phyloP scores from a whole-genome alignment of 2,113 vertebrate genomes.

The Petromus typicus region DNA sequence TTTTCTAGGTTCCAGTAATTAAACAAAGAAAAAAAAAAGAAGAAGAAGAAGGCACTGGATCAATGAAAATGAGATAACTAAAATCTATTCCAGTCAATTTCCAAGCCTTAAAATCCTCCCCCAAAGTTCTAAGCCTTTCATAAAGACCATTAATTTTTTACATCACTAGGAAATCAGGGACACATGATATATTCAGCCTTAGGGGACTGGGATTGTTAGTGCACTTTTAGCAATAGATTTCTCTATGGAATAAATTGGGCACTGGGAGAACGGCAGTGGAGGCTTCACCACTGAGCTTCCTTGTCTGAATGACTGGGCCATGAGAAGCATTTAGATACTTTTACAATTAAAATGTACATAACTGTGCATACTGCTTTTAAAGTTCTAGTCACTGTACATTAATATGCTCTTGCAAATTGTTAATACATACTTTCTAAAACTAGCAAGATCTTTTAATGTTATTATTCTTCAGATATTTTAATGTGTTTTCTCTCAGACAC shows the following conservation, averaged over 20 bases:
- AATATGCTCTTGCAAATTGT: background rate
- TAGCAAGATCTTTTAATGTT: background rate
- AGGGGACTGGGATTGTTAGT: background rate
- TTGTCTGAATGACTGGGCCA: background rate
- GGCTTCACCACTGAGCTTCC: slow-evolving; percentile 29
- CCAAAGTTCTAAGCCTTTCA: background rate
- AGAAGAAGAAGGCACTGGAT: background rate
- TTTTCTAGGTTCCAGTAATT: slow-evolving; percentile 61
- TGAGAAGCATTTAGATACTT: background rate
- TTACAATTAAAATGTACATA: slow-evolving; percentile 4
- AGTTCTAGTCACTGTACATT: background rate
- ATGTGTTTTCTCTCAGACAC: background rate
- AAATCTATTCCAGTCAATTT: background rate
- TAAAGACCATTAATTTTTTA: background rate
- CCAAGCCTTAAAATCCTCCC: background rate
- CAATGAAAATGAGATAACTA: background rate
- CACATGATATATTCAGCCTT: background rate
- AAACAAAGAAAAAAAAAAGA: background rate
- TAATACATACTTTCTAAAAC: background rate
- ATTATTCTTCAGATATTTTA: background rate
- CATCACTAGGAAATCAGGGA: background rate
- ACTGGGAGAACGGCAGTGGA: background rate
- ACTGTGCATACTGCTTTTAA: background rate
- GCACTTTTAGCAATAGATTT: background rate
- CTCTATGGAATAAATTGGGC: background rate